These are phyloP conservation scores for Idaea straminata DNA, from an alignment of 2,888 invertebrate species.

Conservation along the genomic window DNA sequence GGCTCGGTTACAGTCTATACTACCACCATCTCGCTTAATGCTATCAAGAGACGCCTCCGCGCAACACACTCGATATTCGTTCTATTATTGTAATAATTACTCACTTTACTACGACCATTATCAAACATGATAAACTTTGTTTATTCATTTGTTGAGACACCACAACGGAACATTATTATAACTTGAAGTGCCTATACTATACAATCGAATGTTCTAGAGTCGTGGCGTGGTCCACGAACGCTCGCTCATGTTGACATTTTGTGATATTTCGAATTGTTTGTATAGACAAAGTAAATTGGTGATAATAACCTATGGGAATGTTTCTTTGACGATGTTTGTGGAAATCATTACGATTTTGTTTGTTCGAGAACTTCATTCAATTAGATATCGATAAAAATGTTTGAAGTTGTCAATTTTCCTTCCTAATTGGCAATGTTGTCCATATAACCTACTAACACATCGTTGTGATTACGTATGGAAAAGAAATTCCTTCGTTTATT, in stretches of 20 bases:
- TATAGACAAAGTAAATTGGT: background rate
- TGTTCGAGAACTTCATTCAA: background rate
- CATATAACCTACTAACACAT: background rate
- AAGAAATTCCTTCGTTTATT: background rate
- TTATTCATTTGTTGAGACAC: background rate
- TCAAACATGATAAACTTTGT: slow-evolving; percentile 25
- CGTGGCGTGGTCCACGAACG: too few species aligned
- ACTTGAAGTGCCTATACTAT: background rate
- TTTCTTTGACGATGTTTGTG: background rate
- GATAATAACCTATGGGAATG: background rate
- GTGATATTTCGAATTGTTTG: background rate
- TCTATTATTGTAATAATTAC: slow-evolving; percentile 32
- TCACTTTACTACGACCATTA: slow-evolving; percentile 28
- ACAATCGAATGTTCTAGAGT: background rate
- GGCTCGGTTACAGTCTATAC: too few species aligned
- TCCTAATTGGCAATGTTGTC: background rate
- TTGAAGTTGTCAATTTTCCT: background rate
- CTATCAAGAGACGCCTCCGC: slow-evolving; percentile 13
- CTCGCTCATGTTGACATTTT: background rate
- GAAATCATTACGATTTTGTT: background rate
- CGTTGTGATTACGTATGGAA: background rate
- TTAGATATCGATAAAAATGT: slow-evolving; percentile 1
- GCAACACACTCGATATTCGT: slow-evolving; percentile 15
- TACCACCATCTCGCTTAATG: background rate
- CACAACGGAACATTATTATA: background rate